phyloP scores from a whole-genome alignment of 2,888 invertebrate genomes.

The Dichetophora obliterata region DNA sequence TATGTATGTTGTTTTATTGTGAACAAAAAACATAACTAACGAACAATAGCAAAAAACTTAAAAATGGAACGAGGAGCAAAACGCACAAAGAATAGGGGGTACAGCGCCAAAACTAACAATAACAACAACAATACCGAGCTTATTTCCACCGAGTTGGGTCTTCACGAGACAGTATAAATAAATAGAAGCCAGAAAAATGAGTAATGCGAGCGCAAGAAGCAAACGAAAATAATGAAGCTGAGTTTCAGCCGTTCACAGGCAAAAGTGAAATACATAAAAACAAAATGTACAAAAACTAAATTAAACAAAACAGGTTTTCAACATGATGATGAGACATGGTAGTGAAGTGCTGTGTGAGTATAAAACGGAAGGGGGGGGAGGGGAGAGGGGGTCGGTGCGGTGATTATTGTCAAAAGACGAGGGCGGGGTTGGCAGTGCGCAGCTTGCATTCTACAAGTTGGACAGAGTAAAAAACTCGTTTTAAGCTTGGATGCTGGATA shows the following conservation, averaged over 20 bases:
- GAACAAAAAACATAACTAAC: background rate
- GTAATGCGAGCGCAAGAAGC: background rate
- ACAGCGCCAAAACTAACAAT: background rate
- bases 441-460: no score
- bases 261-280: background rate
- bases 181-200: background rate
- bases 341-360: background rate
- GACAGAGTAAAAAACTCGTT: no score
- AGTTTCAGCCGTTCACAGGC: background rate
- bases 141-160: background rate
- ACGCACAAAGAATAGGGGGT: background rate
- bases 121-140: background rate
- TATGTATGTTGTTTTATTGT: background rate
- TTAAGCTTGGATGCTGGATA: no score
- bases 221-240: background rate
- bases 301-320: background rate
- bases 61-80: no score
- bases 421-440: background rate
- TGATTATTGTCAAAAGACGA: background rate
- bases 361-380: background rate
- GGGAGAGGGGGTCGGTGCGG: background rate
- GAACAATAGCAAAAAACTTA: background rate
- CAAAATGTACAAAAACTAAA: background rate
- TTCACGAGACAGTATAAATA: no score
- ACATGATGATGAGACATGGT: background rate